phyloP scores from a whole-genome alignment of 2,113 vertebrate species.

The Heloderma charlesbogerti region DNA sequence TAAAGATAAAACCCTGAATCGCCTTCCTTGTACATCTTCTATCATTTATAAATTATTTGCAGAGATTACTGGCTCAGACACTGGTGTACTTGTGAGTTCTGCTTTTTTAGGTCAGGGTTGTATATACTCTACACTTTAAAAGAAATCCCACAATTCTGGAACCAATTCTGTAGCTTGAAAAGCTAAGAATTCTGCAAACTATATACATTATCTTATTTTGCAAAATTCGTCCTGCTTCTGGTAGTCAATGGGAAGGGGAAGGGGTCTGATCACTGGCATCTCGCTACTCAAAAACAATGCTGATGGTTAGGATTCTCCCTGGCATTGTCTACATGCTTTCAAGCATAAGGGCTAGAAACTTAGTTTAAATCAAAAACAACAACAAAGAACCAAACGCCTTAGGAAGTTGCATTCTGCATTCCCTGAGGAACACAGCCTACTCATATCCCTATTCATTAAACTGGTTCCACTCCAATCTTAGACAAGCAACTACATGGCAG shows the following conservation, averaged over 20 bases:
- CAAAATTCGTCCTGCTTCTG: neutral
- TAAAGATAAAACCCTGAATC: neutral
- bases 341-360: neutral
- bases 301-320: neutral
- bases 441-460: neutral
- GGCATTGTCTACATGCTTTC: neutral
- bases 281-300: neutral
- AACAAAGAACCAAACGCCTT: neutral
- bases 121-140: no score
- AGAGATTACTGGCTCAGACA: no score
- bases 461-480: neutral
- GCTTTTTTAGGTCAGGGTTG: no score
- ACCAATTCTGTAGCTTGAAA: no score
- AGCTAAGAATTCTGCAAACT: neutral
- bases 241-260: neutral
- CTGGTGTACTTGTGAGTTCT: no score
- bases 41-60: neutral
- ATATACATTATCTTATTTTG: neutral
- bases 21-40: neutral
- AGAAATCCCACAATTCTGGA: no score
- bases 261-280: neutral
- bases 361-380: neutral
- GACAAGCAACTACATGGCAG: neutral
- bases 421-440: neutral
- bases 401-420: neutral